Percentiles rank a stretch among this genome's conserved stretches.
Conservation (phyloP, 2,888 invertebrate genomes). For the Tanypteryx hageni region DNA sequence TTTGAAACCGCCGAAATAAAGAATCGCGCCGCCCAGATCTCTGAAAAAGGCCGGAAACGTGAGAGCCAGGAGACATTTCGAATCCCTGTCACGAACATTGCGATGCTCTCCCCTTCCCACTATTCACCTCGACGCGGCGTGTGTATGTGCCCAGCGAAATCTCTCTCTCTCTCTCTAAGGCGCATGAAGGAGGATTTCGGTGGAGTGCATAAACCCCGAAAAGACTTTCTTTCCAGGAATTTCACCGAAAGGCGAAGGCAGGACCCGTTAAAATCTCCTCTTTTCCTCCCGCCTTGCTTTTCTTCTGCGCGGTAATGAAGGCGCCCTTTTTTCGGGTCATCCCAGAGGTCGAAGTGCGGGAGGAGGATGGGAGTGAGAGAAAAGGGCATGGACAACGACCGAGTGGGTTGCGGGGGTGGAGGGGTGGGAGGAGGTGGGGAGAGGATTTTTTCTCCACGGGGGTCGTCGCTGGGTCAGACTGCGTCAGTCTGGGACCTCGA, state of each 20-base stretch:
- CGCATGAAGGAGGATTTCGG: no score
- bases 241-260: background rate
- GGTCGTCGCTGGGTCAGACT: constrained; percentile 17
- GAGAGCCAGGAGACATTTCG: constrained; percentile 46
- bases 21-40: constrained; percentile 35
- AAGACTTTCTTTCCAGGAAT: constrained; percentile 6
- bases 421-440: no score
- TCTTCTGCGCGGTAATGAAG: background rate
- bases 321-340: background rate
- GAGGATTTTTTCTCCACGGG: background rate
- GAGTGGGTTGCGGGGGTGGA: no score
- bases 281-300: background rate
- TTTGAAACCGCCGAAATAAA: constrained; percentile 18
- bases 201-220: background rate
- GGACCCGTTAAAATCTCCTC: constrained; percentile 3
- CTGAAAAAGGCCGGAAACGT: constrained; percentile 39
- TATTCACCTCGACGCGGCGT: background rate
- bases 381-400: background rate
- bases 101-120: constrained; percentile 11
- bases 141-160: constrained; percentile 25
- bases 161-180: background rate
- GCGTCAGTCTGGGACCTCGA: background rate
- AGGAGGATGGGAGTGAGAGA: background rate
- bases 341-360: background rate
- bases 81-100: constrained; percentile 43